Evolutionary conservation across 2,888 invertebrate species (phyloP), one percentile per base, ranked within the genome.

Genomic region (Platycheirus albimanus): DNA sequence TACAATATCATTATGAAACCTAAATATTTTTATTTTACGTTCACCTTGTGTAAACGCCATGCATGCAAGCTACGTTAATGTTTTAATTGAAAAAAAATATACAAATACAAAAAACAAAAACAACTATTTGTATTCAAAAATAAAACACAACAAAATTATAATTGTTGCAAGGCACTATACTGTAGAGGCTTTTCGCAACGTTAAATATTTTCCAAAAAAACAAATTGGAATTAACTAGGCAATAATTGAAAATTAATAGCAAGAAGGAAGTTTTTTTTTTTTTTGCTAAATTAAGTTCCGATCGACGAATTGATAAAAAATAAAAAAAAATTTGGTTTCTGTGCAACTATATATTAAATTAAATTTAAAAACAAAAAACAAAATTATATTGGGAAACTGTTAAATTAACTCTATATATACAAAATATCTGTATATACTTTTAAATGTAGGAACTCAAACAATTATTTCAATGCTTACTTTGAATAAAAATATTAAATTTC

Each of bases 121-220:
- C 6, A 19, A 49, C 13, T 54, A 52, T 52, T 54, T 24, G 54
- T 33, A 47, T 41, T 56, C 43, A 15, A 41, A n/a, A n/a, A n/a
- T n/a, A n/a, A n/a, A n/a, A n/a, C n/a, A n/a, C n/a, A n/a, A n/a
- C n/a, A n/a, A n/a, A n/a, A n/a, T n/a, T n/a, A n/a, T n/a, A 70
- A 58, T 15, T 58, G 66, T 81, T 47, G 71, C 75, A 81, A 75
- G 61, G 80, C 76, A 41, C 71, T 81, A n/a, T n/a, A 67, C 52
- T 56, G 0, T 56, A 49, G 49, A 67, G 66, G 47, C 54, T 71
- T 54, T 24, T 81, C 54, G 71, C 71, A 81, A 76, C 61, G 41
- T 51, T 49, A 36, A 47, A 30, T 28, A 17, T 36, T 49, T 6
- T 69, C 24, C 13, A 11, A 33, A 28, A 41, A 58, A 28, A 45